phyloP scores from a whole-genome alignment of 2,888 invertebrate genomes.

The Pyrrhosoma nymphula region DNA sequence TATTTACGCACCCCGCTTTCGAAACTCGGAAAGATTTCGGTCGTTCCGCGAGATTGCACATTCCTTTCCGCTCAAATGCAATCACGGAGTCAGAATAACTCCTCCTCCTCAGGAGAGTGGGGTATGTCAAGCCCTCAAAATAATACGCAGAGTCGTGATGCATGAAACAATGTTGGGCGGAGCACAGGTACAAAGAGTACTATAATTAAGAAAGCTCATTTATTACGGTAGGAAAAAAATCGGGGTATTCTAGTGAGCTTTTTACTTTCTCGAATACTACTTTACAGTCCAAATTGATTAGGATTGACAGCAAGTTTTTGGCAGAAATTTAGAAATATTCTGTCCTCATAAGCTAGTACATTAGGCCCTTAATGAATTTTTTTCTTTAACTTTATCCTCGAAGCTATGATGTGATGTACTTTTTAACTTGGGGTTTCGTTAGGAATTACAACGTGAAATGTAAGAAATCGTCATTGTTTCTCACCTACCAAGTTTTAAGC shows the following conservation, averaged over 20 bases:
- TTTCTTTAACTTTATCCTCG: no score
- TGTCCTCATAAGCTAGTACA: no score
- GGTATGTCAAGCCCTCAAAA: neutral
- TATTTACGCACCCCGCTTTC: conserved; percentile 28
- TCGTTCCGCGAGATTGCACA: conserved; percentile 46
- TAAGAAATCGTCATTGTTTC: no score
- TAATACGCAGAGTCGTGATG: neutral
- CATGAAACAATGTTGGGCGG: neutral
- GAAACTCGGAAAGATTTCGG: conserved; percentile 40
- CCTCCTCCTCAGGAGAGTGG: neutral
- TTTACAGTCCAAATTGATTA: no score
- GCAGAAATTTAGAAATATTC: neutral
- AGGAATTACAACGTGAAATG: no score
- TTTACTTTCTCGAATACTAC: neutral
- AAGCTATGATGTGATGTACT: no score
- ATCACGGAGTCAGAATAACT: neutral
- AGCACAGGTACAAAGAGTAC: neutral
- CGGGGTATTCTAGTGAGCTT: neutral
- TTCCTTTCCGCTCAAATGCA: conserved; percentile 37
- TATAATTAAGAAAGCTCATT: neutral
- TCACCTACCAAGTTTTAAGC: no score
- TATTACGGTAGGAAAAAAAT: neutral
- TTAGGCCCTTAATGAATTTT: no score
- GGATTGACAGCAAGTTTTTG: neutral
- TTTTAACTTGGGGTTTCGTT: no score